Base-by-base conservation (phyloP, 2,888 invertebrate species). In the Amblyteles armatorius region DNA sequence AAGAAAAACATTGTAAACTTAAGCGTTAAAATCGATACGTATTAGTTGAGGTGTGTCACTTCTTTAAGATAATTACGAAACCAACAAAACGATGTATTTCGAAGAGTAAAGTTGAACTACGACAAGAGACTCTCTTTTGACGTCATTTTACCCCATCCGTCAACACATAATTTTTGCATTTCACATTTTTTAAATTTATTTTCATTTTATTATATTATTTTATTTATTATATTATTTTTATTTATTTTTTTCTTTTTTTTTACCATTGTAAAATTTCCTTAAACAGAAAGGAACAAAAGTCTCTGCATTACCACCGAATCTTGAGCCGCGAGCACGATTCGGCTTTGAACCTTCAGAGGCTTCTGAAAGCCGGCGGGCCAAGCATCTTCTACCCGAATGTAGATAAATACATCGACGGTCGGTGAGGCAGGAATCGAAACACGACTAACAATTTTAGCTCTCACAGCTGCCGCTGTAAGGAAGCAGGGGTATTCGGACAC, bases 11-110 rank as follows among this genome's bases (percentile, higher is more conserved):
- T 72, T 71, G 65, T 76, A 71, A 74, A 77, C 50, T 73, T 68
- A 79, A 79, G 71, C 55, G 76, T 83, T 76, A 52, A 71, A 57
- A 74, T 69, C 52, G 22, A 69, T 68, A 79, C 68, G 63, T 83
- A 79, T 79, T 83, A 63, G 60, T 69, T 13, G 74, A 68, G 63
- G 48, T 73, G 60, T 63, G 69, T 48, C 40, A 74, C 60, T 79
- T 69, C 69, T 78, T 50, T 69, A 60, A 69, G 48, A 16, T 60
- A 72, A 79, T 72, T 72, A 72, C 65, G 26, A 55, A 80, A 63
- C 40, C 36, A 73, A 67, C 29, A 71, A 63, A 57, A 52, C 29
- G 52, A 29, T 83, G 68, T 68, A 73, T 48, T 79, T 73, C 44
- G 48, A 68, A 68, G 68, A 82, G 67, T 72, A 78, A 67, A 72